Evolutionary conservation across 2,888 invertebrate species (phyloP).

Genomic region (Mystacides longicornis): DNA sequence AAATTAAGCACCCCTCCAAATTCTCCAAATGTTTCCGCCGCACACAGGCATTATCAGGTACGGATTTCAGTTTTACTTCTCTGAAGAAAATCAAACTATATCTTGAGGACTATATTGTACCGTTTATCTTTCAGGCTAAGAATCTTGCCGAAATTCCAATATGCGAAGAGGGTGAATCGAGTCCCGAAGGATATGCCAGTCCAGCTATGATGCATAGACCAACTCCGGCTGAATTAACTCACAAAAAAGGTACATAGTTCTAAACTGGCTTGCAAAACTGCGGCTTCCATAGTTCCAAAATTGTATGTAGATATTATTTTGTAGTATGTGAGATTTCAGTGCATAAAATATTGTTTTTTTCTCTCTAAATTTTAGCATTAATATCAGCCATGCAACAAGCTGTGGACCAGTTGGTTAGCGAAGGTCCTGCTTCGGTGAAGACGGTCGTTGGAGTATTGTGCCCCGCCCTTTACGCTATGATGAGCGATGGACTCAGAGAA

Average conservation of each 20-base stretch:
- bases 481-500: conserved; percentile 78
- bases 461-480: conserved; percentile 74
- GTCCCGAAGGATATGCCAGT: conserved; percentile 52
- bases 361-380: conserved; percentile 42
- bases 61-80: no score
- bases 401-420: conserved; percentile 65
- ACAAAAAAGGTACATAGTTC: conserved; percentile 47
- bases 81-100: no score
- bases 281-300: background rate
- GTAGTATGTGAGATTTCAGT: background rate
- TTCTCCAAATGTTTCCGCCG: conserved; percentile 64
- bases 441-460: conserved; percentile 70
- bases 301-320: background rate
- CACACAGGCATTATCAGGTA: conserved; percentile 55
- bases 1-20: conserved; percentile 62
- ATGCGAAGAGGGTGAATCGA: conserved; percentile 56
- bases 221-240: conserved; percentile 49
- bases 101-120: no score
- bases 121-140: conserved; percentile 38
- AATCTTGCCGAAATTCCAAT: conserved; percentile 57
- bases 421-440: conserved; percentile 63
- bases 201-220: conserved; percentile 40
- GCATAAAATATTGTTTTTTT: background rate
- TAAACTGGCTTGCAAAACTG: background rate
- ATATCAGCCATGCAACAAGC: conserved; percentile 67